A percentile compares a stretch with the other conserved stretches of the same genome.
phyloP scores from a whole-genome alignment of 2,113 vertebrate genomes.

The Brachyhypopomus gauderio region DNA sequence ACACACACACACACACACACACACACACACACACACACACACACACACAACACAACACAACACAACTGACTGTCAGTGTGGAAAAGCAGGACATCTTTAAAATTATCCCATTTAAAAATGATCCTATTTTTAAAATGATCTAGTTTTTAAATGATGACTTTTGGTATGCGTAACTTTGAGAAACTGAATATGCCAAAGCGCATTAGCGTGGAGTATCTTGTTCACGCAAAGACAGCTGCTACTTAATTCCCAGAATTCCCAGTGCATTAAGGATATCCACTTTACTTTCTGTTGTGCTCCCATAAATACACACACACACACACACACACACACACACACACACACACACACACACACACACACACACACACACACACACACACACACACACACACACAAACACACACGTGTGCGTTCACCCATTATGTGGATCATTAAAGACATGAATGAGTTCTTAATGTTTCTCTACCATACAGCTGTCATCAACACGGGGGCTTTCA shows the following conservation, averaged over 20 bases:
- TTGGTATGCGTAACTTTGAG: slow-evolving; percentile 10
- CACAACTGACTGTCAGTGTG: too few species aligned
- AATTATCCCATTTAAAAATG: not conserved
- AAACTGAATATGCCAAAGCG: slow-evolving; percentile 22
- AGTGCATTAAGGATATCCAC: slow-evolving; percentile 67
- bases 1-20: too few species aligned
- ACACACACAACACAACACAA: too few species aligned
- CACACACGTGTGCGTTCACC: slow-evolving; percentile 61
- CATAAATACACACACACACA: slow-evolving; percentile 67
- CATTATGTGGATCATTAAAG: slow-evolving; percentile 84
- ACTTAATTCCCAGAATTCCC: slow-evolving; percentile 78
- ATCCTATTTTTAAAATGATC: too few species aligned
- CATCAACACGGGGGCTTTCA: slow-evolving; percentile 64
- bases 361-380: slow-evolving; percentile 49
- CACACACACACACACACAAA: slow-evolving; percentile 39
- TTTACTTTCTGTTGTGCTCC: slow-evolving; percentile 77
- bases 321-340: slow-evolving; percentile 15
- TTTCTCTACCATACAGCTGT: slow-evolving; percentile 78
- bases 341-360: slow-evolving; percentile 35
- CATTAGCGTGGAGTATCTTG: slow-evolving; percentile 52
- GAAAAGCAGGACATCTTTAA: not conserved
- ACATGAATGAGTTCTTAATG: slow-evolving; percentile 82
- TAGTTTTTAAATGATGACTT: not conserved
- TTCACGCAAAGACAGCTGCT: slow-evolving; percentile 80
- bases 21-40: too few species aligned